Evolutionary conservation across 2,113 vertebrate species (phyloP).

Genomic region (Heptranchias perlo): DNA sequence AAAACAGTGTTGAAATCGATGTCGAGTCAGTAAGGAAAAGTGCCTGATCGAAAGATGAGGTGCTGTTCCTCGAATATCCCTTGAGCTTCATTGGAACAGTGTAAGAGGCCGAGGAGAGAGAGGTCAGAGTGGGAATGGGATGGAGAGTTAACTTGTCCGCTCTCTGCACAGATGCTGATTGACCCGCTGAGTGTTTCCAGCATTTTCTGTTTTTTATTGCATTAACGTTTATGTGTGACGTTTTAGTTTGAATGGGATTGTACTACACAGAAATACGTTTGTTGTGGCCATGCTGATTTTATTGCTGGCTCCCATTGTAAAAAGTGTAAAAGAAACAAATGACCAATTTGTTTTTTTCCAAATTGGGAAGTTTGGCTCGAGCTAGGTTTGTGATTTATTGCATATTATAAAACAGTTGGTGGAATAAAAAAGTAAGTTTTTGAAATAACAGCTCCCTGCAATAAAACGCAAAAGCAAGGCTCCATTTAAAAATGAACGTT

Average conservation of each 20-base stretch:
- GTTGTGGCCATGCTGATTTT: neutral
- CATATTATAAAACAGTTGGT: neutral
- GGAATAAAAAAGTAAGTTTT: constrained; percentile 29
- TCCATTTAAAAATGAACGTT: constrained; percentile 20
- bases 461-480: constrained; percentile 7
- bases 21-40: too few relatives aligned
- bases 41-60: too few relatives aligned
- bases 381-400: constrained; percentile 4
- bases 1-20: too few relatives aligned
- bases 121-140: too few relatives aligned
- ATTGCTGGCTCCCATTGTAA: neutral
- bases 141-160: neutral
- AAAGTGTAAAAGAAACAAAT: neutral
- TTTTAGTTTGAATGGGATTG: neutral
- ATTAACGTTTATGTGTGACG: neutral
- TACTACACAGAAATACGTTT: neutral
- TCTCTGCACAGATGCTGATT: neutral
- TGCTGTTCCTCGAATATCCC: too few relatives aligned
- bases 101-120: too few relatives aligned
- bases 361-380: neutral
- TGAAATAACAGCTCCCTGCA: constrained; percentile 31
- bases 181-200: neutral
- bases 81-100: too few relatives aligned
- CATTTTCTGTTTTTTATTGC: neutral
- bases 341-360: neutral